Base-by-base conservation (phyloP, 1,140 invertebrate species). In the Mesaphorura yosii region DNA sequence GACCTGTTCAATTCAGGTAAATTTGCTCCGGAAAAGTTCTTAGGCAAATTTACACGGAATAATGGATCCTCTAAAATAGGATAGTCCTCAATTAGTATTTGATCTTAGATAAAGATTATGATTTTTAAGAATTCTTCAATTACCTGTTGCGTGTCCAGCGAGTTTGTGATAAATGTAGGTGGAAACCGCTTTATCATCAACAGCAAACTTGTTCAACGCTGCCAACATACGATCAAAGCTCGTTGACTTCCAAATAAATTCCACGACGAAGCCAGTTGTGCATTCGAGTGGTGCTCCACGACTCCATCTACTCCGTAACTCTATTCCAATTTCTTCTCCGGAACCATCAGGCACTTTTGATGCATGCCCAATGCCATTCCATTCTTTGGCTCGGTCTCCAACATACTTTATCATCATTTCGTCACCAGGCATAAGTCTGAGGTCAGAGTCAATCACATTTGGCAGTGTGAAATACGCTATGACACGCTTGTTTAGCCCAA, bases 161-260 rank as follows among this genome's bases (percentile, higher is more conserved):
- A 99, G 72, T 37, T 92, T 84, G 57, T 97, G 90, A 69, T 98
- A 99, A 58, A 99, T 98, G 67, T 94, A 98, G 1, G 84, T 85
- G 1, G 94, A 98, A 0, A 99, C 95, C 0, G 90, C 95, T 3
- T 81, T 81, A 60, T 97, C 91, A 66, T 97, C 93, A 7, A 96
- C 86, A 15, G 94, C 92, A 72, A 99, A 98, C 68, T 90, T 92
- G 38, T 86, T 80, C 22, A 98, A 70, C 0, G 95, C 92, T 22
- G 86, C 75, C 65, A 95, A 89, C 95, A 99, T 98, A 61, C 93
- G 81, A 70, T 98, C 93, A 71, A 99, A 99, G 38, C 89, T 93
- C 1, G 94, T 98, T 50, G 92, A 93, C 68, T 99, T 99, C 96
- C 95, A 99, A 20, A 98, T 96, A 72, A 98, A 99, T 72, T 99